Percentiles rank a stretch among this genome's conserved stretches.
phyloP scores from a whole-genome alignment of 2,888 invertebrate genomes.

The Amblyteles armatorius region DNA sequence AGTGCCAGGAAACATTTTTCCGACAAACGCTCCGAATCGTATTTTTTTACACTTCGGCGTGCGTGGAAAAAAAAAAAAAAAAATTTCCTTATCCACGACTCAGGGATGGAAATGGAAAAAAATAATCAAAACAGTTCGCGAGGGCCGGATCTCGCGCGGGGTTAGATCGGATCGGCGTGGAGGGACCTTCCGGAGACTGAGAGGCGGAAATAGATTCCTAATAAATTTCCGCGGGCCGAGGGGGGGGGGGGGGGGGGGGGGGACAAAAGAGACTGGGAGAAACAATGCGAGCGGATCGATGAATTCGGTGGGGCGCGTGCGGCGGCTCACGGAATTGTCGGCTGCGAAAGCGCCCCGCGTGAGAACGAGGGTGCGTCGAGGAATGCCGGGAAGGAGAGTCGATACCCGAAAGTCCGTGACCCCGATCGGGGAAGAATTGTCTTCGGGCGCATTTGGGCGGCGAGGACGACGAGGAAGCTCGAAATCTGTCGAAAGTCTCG shows the following conservation, averaged over 20 bases:
- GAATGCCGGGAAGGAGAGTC: slow-evolving; percentile 38
- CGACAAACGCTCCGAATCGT: not conserved
- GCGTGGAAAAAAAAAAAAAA: not conserved
- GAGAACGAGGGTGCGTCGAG: slow-evolving; percentile 37
- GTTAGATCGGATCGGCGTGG: slow-evolving; percentile 34
- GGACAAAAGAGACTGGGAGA: not conserved
- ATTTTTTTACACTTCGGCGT: not conserved
- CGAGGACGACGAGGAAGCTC: too few species aligned
- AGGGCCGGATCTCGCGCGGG: not conserved
- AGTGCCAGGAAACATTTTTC: not conserved
- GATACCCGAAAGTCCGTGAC: slow-evolving; percentile 28
- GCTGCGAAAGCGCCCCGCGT: not conserved
- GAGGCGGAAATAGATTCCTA: slow-evolving; percentile 39
- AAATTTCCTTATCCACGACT: not conserved
- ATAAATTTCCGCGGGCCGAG: slow-evolving; percentile 39
- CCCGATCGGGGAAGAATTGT: slow-evolving; percentile 14
- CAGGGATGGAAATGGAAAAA: not conserved
- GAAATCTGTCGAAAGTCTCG: too few species aligned
- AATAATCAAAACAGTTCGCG: not conserved
- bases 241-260: not conserved
- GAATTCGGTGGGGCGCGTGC: slow-evolving; percentile 53
- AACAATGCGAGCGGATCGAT: slow-evolving; percentile 43
- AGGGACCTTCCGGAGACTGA: slow-evolving; percentile 16
- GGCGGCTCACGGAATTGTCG: slow-evolving; percentile 38
- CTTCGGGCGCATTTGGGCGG: too few species aligned